Conservation (phyloP, 2,113 vertebrate species). For the Varanus komodoensis region DNA sequence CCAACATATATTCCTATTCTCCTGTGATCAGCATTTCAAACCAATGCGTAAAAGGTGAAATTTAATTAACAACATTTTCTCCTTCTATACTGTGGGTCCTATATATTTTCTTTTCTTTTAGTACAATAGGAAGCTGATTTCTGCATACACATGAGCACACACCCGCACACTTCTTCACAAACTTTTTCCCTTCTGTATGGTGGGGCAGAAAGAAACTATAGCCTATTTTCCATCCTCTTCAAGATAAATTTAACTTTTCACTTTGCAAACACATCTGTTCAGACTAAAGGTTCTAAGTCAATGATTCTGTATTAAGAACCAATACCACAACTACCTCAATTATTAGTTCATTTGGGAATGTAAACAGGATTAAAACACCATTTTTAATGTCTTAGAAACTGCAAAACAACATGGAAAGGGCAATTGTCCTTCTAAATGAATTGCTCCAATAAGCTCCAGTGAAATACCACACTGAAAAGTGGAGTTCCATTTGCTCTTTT, state of each 20-base stretch:
- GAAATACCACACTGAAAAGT: not conserved
- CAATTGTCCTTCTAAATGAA: conserved; percentile 13
- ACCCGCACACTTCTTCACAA: not conserved
- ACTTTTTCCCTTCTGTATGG: not conserved
- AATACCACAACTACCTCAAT: not conserved
- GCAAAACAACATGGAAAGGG: conserved; percentile 4
- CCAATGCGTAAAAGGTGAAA: not conserved
- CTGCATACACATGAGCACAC: not conserved
- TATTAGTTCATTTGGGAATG: conserved; percentile 9
- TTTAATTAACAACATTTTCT: not conserved
- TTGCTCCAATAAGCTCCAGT: conserved; percentile 1
- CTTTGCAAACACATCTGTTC: conserved; percentile 19
- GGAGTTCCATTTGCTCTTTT: not conserved
- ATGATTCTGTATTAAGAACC: not conserved
- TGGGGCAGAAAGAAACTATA: not conserved
- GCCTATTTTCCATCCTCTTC: not conserved
- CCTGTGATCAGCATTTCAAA: not conserved
- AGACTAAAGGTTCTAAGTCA: conserved; percentile 3
- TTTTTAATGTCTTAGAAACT: conserved; percentile 16
- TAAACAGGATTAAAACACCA: conserved; percentile 16
- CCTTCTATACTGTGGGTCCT: not conserved
- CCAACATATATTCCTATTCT: not conserved
- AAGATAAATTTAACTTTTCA: not conserved
- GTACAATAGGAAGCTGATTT: not conserved
- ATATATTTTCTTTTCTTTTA: not conserved